Percentiles rank a stretch among this genome's conserved stretches.
These are phyloP conservation scores for Drosophila subsilvestris DNA, from an alignment of 2,888 invertebrate genomes.

Conservation along the genomic window DNA sequence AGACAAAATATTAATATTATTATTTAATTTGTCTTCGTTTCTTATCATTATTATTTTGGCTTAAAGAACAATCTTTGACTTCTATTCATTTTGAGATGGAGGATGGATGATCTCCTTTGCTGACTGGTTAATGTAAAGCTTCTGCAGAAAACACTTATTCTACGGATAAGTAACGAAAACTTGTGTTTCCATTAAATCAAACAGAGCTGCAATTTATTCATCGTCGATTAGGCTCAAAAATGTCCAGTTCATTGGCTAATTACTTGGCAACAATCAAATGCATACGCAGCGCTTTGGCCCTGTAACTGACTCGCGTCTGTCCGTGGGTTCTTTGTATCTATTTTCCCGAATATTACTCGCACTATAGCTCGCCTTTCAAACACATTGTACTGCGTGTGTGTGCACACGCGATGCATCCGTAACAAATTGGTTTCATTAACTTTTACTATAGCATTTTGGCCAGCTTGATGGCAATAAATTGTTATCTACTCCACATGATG, in stretches of 20 bases:
- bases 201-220: background rate
- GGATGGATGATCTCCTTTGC: too few relatives aligned
- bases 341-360: background rate
- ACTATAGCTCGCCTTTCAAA: background rate
- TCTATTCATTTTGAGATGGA: too few relatives aligned
- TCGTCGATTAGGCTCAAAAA: background rate
- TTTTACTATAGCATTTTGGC: constrained; percentile 77
- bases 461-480: constrained; percentile 72
- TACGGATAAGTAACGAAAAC: too few relatives aligned
- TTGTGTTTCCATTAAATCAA: background rate
- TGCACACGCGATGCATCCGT: constrained; percentile 39
- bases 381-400: constrained; percentile 17
- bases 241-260: background rate
- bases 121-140: background rate
- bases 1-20: too few relatives aligned
- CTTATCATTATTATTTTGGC: background rate
- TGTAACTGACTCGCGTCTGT: background rate
- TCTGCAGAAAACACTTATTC: too few relatives aligned
- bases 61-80: too few relatives aligned
- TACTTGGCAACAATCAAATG: background rate
- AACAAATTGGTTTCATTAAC: constrained; percentile 79
- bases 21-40: background rate
- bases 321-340: background rate
- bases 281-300: background rate
- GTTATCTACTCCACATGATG: constrained; percentile 66